phyloP scores from a whole-genome alignment of 2,888 invertebrate genomes.

The Tachystola acroxantha region DNA sequence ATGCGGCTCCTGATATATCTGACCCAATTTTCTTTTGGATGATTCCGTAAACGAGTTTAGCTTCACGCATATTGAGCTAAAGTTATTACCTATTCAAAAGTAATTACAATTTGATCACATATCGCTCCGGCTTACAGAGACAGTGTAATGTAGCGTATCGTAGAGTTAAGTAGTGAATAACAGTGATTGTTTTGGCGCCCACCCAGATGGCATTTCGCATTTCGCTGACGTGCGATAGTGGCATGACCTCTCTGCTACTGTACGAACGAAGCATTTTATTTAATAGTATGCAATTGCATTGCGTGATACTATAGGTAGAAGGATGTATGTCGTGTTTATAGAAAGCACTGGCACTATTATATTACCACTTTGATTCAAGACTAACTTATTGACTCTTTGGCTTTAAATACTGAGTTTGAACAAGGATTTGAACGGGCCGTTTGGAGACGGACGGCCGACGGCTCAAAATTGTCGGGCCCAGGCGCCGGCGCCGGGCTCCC shows the following conservation, averaged over 20 bases:
- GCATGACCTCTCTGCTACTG: constrained; percentile 23
- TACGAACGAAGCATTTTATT: constrained; percentile 17
- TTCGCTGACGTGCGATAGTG: constrained; percentile 52
- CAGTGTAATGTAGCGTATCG: constrained; percentile 15
- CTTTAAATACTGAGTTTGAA: constrained; percentile 32
- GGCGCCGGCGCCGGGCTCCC: constrained; percentile 46
- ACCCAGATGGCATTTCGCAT: constrained; percentile 67
- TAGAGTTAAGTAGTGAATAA: constrained; percentile 64
- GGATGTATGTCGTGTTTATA: not conserved
- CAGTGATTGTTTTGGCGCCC: constrained; percentile 73
- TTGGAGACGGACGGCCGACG: constrained; percentile 29
- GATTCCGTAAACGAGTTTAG: constrained; percentile 43
- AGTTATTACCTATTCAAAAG: constrained; percentile 20
- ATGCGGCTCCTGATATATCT: constrained; percentile 56
- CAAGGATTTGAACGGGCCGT: constrained; percentile 24
- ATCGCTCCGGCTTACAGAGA: constrained; percentile 14
- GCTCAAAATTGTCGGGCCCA: constrained; percentile 61
- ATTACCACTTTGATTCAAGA: not conserved
- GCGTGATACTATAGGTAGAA: not conserved
- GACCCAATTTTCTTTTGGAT: constrained; percentile 63
- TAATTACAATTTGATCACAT: constrained; percentile 30
- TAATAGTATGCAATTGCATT: constrained; percentile 8
- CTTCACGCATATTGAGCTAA: constrained; percentile 29
- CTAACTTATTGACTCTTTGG: constrained; percentile 27
- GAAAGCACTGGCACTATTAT: not conserved